A percentile compares a stretch with the other conserved stretches of the same genome.
phyloP scores from a whole-genome alignment of 2,888 invertebrate genomes.

The Neoascia interrupta region DNA sequence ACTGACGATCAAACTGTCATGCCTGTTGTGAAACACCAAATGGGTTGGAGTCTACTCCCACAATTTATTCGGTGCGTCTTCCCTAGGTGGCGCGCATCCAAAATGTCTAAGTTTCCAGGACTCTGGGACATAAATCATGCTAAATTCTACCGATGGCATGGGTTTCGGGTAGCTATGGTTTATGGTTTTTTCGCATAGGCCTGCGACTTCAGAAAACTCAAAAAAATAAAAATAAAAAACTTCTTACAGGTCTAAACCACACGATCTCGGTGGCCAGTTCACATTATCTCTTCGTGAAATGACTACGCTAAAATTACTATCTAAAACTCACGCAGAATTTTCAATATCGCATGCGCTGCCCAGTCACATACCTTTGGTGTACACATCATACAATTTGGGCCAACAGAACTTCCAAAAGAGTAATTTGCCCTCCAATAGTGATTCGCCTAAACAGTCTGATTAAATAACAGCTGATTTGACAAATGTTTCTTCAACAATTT shows the following conservation, averaged over 20 bases:
- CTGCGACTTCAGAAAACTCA: not conserved
- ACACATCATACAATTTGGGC: not conserved
- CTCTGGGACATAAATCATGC: too few relatives aligned
- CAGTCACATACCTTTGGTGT: not conserved
- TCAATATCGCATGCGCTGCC: not conserved
- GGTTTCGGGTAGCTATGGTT: not conserved
- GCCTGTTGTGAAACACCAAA: too few relatives aligned
- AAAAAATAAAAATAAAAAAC: not conserved
- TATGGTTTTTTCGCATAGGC: not conserved
- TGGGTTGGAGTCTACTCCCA: too few relatives aligned
- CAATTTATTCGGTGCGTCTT: not conserved
- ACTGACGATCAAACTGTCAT: too few relatives aligned
- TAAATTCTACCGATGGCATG: not conserved
- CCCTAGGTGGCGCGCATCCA: not conserved
- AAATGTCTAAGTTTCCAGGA: too few relatives aligned
- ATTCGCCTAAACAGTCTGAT: too few relatives aligned
- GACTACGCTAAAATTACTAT: too few relatives aligned
- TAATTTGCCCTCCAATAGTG: not conserved
- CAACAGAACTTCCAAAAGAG: not conserved
- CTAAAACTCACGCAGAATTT: not conserved
- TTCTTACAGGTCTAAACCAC: too few relatives aligned
- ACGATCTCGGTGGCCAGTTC: not conserved
- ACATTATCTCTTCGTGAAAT: not conserved
- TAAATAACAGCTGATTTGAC: too few relatives aligned
- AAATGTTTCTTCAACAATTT: too few relatives aligned